Base-by-base conservation (phyloP, 1,140 invertebrate genomes). In the Rhyzopertha dominica region DNA sequence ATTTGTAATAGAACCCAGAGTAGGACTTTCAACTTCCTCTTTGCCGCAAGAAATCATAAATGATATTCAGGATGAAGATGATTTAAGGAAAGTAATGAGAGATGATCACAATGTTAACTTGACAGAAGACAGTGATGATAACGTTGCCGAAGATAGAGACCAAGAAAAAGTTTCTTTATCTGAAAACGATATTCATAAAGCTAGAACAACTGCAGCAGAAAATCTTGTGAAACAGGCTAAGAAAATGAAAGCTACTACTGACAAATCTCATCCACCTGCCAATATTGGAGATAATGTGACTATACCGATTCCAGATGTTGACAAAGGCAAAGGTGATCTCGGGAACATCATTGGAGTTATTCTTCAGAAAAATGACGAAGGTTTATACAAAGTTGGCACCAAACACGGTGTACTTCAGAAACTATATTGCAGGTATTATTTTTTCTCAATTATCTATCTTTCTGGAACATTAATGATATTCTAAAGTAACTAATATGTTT, bases 1-100 rank as follows among this genome's bases (percentile, higher is more conserved):
- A 40, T 62, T 63, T 53, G 54, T 55, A 63, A 61, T 59, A 20
- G 24, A 50, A 16, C 26, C 41, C 8, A 44, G 28, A 43, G 37
- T 43, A 25, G 43, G 53, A 29, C 20, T 52, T 32, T 25, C 12
- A 14, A 42, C 40, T 19, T 49, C 37, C 19, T 43, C 36, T 41
- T 28, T 49, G 12, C 36, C 43, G 12, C 23, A 42, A 13, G 49
- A 49, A 34, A 43, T 40, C n/a, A 18, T 42, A 26, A 13, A 38
- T 19, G 16, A 44, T 10, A 26, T 50, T 30, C 8, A 25, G 10
- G 25, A 30, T 31, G 47, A 53, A 26, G 48, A 50, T 8, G 47
- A 47, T 19, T 23, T 49, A 4, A 13, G 25, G 20, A 45, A 36
- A 8, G 4, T 30, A 30, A 28, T 43, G 3, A 23, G 42, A 42